Percentiles rank a stretch among this genome's conserved stretches.
Conservation (phyloP, 1,140 invertebrate genomes). For the Battus philenor region DNA sequence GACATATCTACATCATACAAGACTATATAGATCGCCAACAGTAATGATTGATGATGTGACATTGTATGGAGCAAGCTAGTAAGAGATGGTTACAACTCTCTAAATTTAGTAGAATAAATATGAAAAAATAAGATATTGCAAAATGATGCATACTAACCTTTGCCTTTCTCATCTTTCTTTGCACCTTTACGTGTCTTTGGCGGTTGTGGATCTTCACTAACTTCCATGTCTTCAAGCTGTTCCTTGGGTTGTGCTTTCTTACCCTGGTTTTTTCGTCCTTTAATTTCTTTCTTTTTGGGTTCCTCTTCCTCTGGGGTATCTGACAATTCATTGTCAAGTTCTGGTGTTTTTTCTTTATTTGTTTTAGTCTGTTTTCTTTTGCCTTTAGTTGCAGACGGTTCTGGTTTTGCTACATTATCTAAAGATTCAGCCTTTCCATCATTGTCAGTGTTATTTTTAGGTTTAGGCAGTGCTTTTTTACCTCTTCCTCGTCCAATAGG, state of each 20-base stretch:
- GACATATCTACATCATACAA: no score
- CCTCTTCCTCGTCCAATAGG: slow-evolving; percentile 38
- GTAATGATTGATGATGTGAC: no score
- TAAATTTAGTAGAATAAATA: no score
- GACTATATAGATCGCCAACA: no score
- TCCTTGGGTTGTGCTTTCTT: slow-evolving; percentile 49
- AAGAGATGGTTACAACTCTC: no score
- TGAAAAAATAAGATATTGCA: no score
- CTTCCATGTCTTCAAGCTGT: slow-evolving; percentile 33
- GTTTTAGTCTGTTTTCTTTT: slow-evolving; percentile 44
- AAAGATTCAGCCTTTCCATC: slow-evolving; percentile 32
- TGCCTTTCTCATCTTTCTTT: slow-evolving; percentile 50
- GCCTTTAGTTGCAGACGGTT: slow-evolving; percentile 39
- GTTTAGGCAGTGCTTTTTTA: slow-evolving; percentile 41
- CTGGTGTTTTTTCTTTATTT: slow-evolving; percentile 36
- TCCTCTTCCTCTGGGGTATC: slow-evolving; percentile 23
- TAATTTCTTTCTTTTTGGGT: slow-evolving; percentile 41
- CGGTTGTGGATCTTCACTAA: slow-evolving; percentile 29
- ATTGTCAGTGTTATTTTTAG: slow-evolving; percentile 26
- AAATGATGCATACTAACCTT: slow-evolving; percentile 41
- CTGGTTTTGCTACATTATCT: slow-evolving; percentile 33
- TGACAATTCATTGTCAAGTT: slow-evolving; percentile 19
- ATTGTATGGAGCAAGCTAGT: no score
- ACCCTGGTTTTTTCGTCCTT: slow-evolving; percentile 41
- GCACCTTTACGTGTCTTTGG: slow-evolving; percentile 39